These are phyloP conservation scores for Acanthosepion lycidas DNA, from an alignment of 2,888 invertebrate genomes.

Conservation along the genomic window DNA sequence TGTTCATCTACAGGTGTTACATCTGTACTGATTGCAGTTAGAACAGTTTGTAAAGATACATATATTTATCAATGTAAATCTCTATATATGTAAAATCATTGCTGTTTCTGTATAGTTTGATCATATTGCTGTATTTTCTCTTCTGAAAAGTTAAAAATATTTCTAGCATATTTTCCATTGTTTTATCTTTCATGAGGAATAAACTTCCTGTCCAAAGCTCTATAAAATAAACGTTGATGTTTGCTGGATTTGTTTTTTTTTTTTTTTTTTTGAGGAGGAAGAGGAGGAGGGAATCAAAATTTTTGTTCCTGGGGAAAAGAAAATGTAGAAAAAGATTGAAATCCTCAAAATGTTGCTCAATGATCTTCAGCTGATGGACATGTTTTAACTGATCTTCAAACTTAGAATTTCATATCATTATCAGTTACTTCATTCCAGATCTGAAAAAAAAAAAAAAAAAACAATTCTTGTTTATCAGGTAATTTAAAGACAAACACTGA, in stretches of 20 bases:
- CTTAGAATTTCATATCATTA: not conserved
- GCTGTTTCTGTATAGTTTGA: not conserved
- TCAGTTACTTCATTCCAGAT: not conserved
- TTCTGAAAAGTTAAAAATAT: not conserved
- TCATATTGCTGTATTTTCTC: not conserved
- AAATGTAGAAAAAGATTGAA: not conserved
- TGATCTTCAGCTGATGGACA: not conserved
- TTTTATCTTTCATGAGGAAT: too few relatives aligned
- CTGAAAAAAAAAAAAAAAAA: not conserved
- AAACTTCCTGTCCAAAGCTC: not conserved
- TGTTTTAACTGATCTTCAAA: not conserved
- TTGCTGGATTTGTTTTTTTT: not conserved
- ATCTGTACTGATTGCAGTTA: not conserved
- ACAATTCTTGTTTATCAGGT: too few relatives aligned
- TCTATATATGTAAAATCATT: not conserved
- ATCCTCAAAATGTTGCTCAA: not conserved
- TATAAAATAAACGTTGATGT: not conserved
- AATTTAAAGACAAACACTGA: not conserved
- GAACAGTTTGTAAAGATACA: not conserved
- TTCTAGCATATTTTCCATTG: not conserved
- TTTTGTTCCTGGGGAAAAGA: not conserved
- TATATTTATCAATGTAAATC: not conserved
- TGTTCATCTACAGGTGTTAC: not conserved
- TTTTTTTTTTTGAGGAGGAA: too few relatives aligned
- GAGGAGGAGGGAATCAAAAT: not conserved